Conservation (phyloP, 2,888 invertebrate genomes). For the Branchellion lobata region DNA sequence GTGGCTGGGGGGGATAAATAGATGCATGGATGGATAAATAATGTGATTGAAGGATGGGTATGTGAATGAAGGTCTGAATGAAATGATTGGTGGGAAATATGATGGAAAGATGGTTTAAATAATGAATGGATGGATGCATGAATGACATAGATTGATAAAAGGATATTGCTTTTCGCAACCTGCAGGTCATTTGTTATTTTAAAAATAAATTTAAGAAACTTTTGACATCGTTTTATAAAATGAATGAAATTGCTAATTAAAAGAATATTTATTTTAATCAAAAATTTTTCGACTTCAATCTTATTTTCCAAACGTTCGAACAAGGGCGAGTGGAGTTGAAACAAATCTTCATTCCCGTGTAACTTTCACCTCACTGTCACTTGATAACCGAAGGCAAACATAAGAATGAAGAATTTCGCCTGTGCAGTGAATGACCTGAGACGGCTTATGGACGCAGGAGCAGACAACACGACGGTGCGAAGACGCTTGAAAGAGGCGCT, state of each 20-base stretch:
- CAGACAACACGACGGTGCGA: not conserved
- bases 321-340: too few species aligned
- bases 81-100: not conserved
- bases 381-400: not conserved
- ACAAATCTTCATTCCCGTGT: too few species aligned
- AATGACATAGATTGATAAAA: not conserved
- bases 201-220: too few species aligned
- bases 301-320: too few species aligned
- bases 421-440: not conserved
- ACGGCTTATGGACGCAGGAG: not conserved
- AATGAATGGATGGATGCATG: slow-evolving; percentile 1
- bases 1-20: not conserved
- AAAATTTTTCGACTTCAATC: too few species aligned
- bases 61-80: not conserved
- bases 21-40: slow-evolving; percentile 4
- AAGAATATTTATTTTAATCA: too few species aligned
- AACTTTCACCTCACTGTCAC: too few species aligned
- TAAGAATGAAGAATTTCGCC: not conserved
- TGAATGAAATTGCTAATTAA: too few species aligned
- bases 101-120: not conserved
- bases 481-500: not conserved
- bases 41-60: not conserved
- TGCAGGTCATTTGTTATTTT: too few species aligned
- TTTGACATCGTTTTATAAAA: too few species aligned
- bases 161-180: too few species aligned